Evolutionary conservation across 2,888 invertebrate species (phyloP), one percentile per base, ranked within the genome.

Genomic region (Temnothorax rugatulus): DNA sequence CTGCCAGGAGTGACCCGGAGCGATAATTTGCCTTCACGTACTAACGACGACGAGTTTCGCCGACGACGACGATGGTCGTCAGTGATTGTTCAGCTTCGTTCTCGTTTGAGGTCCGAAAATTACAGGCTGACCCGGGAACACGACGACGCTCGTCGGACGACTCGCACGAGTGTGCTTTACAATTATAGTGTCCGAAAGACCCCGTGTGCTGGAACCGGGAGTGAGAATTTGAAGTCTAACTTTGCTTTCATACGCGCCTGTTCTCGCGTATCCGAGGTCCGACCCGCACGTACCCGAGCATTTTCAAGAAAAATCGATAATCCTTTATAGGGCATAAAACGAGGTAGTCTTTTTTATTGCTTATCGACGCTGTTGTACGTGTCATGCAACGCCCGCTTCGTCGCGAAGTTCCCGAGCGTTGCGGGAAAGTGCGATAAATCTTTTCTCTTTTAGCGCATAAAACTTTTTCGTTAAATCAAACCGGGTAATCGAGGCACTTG

Each of bases 401-500:
- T 71, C 47, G 79, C 21, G 1, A 71, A 71, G 59, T 79, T 79
- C 18, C 38, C 44, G 13, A 44, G 57, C 71, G 71, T 73, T 73
- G 59, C 50, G 73, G 71, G 59, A 59, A 79, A 59, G 59, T 34
- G 21, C 73, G 79, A 81, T 81, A 81, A 81, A 81, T 81, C 79
- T 81, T 73, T 59, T 47, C 73, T 59, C 73, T 81, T 75, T 75
- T 81, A 81, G 59, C 73, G 73, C 38, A 73, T 59, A 73, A 81
- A 81, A 81, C 73, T 81, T 81, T 81, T 61, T 73, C 79, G 73
- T 81, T 81, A 81, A 81, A 81, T 81, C 79, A 81, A 81, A 73
- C 79, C 59, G 8, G 73, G 59, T 81, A 71, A 81, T 81, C 50
- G 73, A 81, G 79, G 59, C 73, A 38, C 79, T 73, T 73, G 73